These are phyloP conservation scores for Danio kyathit DNA, from an alignment of 2,797 vertebrate species.

Conservation along the genomic window DNA sequence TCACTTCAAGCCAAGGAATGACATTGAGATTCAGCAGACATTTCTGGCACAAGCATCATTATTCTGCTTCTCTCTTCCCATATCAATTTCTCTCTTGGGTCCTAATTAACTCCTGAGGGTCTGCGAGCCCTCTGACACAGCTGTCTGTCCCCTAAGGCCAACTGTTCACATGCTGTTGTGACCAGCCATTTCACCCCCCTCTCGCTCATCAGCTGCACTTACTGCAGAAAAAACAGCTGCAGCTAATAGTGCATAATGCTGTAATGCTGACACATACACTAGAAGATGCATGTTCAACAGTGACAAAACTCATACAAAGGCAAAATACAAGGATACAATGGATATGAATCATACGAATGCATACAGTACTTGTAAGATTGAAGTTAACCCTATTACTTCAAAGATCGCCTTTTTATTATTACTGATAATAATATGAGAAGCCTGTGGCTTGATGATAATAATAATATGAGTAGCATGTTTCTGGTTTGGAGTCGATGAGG, in stretches of 20 bases:
- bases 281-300: neutral
- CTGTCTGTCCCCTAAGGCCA: constrained; percentile 42
- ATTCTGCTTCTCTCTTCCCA: neutral
- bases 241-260: constrained; percentile 8
- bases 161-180: constrained; percentile 37
- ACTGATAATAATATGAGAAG: too few relatives aligned
- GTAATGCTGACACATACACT: constrained; percentile 24
- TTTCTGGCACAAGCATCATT: constrained; percentile 5
- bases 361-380: too few relatives aligned
- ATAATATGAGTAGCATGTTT: neutral
- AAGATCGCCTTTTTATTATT: neutral
- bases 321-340: neutral
- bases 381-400: neutral
- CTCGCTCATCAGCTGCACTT: constrained; percentile 17
- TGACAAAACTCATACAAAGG: neutral
- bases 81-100: constrained; percentile 51
- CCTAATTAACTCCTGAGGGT: constrained; percentile 75
- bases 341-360: neutral
- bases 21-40: constrained; percentile 43
- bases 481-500: neutral
- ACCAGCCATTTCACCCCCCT: constrained; percentile 8
- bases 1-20: constrained; percentile 34
- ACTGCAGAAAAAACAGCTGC: constrained; percentile 29
- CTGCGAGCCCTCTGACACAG: constrained; percentile 63
- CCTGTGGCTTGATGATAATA: too few relatives aligned